Evolutionary conservation across 1,140 invertebrate species (phyloP).

Genomic region (Drosophila rhopaloa): DNA sequence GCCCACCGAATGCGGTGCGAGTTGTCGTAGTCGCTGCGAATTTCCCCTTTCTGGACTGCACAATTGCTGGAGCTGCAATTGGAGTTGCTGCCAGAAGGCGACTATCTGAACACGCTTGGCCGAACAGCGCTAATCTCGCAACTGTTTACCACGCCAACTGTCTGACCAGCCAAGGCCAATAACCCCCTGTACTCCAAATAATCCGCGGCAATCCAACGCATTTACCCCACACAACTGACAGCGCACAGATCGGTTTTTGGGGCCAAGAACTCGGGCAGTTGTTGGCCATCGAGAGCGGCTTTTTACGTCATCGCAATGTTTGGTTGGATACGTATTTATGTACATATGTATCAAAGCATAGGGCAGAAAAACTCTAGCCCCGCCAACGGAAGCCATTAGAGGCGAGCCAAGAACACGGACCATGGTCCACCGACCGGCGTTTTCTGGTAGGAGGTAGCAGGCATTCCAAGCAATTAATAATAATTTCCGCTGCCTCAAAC

Average conservation of each 20-base stretch:
- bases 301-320: conserved; percentile 73
- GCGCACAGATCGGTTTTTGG: conserved; percentile 25
- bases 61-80: conserved; percentile 33
- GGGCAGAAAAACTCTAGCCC: conserved; percentile 38
- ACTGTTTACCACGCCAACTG: conserved; percentile 67
- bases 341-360: conserved; percentile 1
- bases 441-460: conserved; percentile 30
- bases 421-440: conserved; percentile 16
- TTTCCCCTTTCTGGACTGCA: conserved; percentile 21
- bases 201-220: conserved; percentile 56
- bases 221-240: conserved; percentile 34
- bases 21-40: conserved; percentile 44
- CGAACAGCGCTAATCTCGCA: conserved; percentile 37
- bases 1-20: conserved; percentile 26
- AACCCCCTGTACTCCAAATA: conserved; percentile 63
- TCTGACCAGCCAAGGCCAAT: conserved; percentile 63
- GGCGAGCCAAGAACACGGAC: conserved; percentile 38
- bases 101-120: conserved; percentile 69
- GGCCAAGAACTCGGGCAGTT: conserved; percentile 63
- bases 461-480: conserved; percentile 79
- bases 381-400: conserved; percentile 78
- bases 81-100: conserved; percentile 23
- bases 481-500: conserved; percentile 72
- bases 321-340: conserved; percentile 8
- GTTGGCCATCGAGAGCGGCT: conserved; percentile 72